Evolutionary conservation across 2,797 vertebrate species (phyloP).

Genomic region (Xiphorhynchus erythropygius): DNA sequence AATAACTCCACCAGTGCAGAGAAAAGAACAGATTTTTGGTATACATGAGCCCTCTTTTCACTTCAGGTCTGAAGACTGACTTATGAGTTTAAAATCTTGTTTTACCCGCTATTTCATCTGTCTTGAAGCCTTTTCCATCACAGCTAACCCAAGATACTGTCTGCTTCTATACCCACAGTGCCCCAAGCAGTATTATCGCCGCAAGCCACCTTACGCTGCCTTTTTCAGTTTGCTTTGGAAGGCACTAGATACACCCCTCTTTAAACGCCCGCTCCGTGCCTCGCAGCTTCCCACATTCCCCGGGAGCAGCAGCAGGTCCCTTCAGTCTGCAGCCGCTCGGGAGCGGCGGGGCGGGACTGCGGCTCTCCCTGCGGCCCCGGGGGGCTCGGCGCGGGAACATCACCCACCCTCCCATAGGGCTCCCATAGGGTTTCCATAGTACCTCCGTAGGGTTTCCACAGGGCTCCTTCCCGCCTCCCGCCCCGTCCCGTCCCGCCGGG

Average conservation of each 20-base stretch:
- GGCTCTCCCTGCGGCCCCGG: not conserved
- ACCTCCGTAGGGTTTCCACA: too few relatives aligned
- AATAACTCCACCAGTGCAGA: not conserved
- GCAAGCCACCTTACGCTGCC: not conserved
- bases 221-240: not conserved
- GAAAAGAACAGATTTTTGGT: not conserved
- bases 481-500: not conserved
- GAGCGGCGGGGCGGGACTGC: not conserved
- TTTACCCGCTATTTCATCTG: accelerated
- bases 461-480: too few relatives aligned
- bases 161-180: not conserved
- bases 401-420: too few relatives aligned
- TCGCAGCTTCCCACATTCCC: not conserved
- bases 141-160: not conserved
- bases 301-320: not conserved
- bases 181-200: accelerated
- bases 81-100: not conserved
- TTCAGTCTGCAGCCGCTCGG: not conserved
- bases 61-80: not conserved
- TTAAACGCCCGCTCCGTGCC: not conserved
- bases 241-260: accelerated
- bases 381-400: too few relatives aligned
- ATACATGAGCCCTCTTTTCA: not conserved
- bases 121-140: not conserved
- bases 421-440: too few relatives aligned